A percentile compares a stretch with the other conserved stretches of the same genome.
phyloP scores from a whole-genome alignment of 37 sponge, comb jelly and placozoan species.

The Ephydatia muelleri region DNA sequence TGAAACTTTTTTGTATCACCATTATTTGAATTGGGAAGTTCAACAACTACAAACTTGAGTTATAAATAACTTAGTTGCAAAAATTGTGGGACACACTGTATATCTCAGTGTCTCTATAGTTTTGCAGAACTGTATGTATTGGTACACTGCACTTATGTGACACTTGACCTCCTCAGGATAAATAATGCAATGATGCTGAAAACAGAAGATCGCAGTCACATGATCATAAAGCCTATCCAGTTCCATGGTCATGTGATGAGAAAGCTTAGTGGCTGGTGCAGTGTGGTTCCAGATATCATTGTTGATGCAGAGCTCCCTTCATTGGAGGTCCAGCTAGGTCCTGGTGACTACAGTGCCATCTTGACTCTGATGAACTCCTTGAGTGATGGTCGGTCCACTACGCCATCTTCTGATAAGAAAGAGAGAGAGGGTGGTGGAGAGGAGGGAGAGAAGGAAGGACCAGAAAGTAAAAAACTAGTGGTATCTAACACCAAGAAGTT shows the following conservation, averaged over 20 bases:
- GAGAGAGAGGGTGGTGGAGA: background rate
- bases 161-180: no score
- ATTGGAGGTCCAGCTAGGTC: conserved; percentile 23
- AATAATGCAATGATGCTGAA: background rate
- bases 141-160: no score
- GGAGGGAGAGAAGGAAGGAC: background rate
- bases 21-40: no score
- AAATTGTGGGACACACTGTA: no score
- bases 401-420: background rate
- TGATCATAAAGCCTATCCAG: conserved; percentile 46
- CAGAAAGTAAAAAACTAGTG: background rate
- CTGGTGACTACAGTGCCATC: background rate
- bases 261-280: conserved; percentile 40
- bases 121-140: no score
- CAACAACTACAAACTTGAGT: no score
- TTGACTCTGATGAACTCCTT: background rate
- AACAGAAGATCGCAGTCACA: background rate
- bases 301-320: conserved; percentile 20
- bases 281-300: conserved; percentile 31
- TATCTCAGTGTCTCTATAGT: no score
- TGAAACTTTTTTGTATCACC: no score
- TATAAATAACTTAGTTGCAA: no score
- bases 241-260: conserved; percentile 40
- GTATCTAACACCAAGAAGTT: background rate
- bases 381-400: background rate